These are phyloP conservation scores for Dicyrtoma fusca DNA, from an alignment of 2,888 invertebrate genomes.

Conservation along the genomic window DNA sequence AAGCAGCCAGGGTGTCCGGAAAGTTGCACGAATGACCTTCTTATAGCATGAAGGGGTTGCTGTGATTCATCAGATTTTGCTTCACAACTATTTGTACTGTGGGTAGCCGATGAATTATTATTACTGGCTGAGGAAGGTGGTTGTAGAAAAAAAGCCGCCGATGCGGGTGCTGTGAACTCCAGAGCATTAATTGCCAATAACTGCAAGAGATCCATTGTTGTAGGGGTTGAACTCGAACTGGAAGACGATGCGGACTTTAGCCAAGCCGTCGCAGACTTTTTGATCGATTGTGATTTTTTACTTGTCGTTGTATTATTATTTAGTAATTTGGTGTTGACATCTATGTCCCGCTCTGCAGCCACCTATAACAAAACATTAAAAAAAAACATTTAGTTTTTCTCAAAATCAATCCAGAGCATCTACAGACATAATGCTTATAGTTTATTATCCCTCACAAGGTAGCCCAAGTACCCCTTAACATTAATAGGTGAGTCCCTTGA, in stretches of 20 bases:
- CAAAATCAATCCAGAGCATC: too few species aligned
- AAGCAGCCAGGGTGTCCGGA: constrained; percentile 91
- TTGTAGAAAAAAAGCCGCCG: constrained; percentile 42
- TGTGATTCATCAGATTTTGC: constrained; percentile 6
- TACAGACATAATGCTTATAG: too few species aligned
- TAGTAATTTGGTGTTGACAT: constrained; percentile 28
- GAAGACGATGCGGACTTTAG: constrained; percentile 22
- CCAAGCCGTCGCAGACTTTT: constrained; percentile 32
- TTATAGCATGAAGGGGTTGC: constrained; percentile 7
- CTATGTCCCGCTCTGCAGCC: constrained; percentile 32
- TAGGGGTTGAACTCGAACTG: constrained; percentile 12
- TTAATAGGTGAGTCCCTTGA: too few species aligned
- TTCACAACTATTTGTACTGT: constrained; percentile 25
- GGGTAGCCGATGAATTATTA: constrained; percentile 9
- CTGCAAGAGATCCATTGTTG: constrained; percentile 48
- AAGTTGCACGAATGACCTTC: constrained; percentile 68
- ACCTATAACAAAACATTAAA: constrained; percentile 11
- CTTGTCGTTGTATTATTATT: constrained; percentile 20
- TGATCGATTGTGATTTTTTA: constrained; percentile 11
- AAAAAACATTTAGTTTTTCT: too few species aligned
- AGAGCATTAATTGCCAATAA: constrained; percentile 54
- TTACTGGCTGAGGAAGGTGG: constrained; percentile 5
- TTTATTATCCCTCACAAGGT: too few species aligned
- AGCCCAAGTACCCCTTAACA: too few species aligned
- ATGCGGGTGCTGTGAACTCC: constrained; percentile 53